Evolutionary conservation across 2,113 vertebrate genomes (phyloP).

Genomic region (Oryzias curvinotus): DNA sequence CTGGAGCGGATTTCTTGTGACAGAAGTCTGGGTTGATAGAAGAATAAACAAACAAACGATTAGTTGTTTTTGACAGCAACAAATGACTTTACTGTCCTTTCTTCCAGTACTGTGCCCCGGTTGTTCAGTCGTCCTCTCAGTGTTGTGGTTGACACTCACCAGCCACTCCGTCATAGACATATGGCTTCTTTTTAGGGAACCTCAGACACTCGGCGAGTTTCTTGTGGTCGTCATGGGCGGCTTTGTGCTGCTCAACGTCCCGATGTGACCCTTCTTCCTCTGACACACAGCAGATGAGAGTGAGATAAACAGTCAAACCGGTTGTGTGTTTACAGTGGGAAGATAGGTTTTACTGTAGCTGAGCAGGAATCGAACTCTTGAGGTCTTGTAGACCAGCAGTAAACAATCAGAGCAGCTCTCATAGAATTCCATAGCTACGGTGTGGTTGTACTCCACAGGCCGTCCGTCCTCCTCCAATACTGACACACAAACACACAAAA

Average conservation of each 20-base stretch:
- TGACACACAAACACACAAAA: background rate
- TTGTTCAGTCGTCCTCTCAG: background rate
- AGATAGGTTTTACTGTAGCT: conserved; percentile 3
- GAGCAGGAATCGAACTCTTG: background rate
- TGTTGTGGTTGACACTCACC: background rate
- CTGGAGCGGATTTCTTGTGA: conserved; percentile 10
- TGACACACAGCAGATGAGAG: background rate
- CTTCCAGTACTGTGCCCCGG: background rate
- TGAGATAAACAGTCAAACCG: background rate
- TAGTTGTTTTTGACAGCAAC: background rate
- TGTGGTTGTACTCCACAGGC: background rate
- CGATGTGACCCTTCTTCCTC: conserved; percentile 6
- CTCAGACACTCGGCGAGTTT: conserved; percentile 7
- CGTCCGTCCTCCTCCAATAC: background rate
- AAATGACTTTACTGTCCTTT: background rate
- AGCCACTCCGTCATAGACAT: background rate
- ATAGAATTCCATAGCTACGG: background rate
- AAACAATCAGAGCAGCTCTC: conserved; percentile 4
- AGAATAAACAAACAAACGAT: background rate
- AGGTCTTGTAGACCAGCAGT: background rate
- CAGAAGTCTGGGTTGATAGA: conserved; percentile 2
- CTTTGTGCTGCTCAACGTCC: conserved; percentile 1
- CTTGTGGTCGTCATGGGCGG: background rate
- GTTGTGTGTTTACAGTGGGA: too few species aligned
- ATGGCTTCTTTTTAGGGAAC: background rate